A percentile compares a stretch with the other conserved stretches of the same genome.
These are phyloP conservation scores for Pomacea canaliculata DNA, from an alignment of 2,888 invertebrate genomes.

Conservation along the genomic window DNA sequence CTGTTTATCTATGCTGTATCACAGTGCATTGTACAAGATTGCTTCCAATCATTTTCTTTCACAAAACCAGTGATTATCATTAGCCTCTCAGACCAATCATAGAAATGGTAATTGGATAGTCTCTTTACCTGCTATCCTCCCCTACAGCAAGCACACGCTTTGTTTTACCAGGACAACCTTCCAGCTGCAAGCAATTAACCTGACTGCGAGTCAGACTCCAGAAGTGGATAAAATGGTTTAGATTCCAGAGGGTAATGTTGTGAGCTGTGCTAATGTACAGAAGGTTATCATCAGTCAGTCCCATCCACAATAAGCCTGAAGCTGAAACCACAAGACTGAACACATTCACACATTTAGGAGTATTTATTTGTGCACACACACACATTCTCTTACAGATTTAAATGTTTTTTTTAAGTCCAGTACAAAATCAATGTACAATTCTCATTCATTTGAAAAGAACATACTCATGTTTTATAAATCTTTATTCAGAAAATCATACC, in stretches of 20 bases:
- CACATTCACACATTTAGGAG: neutral
- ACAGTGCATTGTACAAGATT: no score
- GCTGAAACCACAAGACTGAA: conserved; percentile 52
- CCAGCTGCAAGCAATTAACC: conserved; percentile 47
- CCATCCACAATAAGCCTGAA: conserved; percentile 66
- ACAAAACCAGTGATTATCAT: no score
- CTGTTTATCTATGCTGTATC: no score
- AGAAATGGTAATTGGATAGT: neutral
- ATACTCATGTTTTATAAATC: no score
- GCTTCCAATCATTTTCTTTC: no score
- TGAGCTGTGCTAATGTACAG: conserved; percentile 62
- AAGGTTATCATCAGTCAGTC: conserved; percentile 64
- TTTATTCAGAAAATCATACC: no score
- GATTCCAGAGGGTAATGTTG: conserved; percentile 63
- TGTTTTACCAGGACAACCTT: conserved; percentile 54
- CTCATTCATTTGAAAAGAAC: no score
- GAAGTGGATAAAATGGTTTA: conserved; percentile 63
- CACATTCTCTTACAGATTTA: neutral
- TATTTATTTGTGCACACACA: neutral
- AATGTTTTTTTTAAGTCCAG: no score
- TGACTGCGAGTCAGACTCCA: conserved; percentile 62
- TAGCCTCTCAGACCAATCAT: no score
- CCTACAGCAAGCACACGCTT: conserved; percentile 62
- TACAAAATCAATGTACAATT: no score
- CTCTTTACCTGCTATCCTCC: conserved; percentile 64